Evolutionary conservation across 2,797 vertebrate genomes (phyloP), one percentile per base, ranked within the genome.

Genomic region (Ibycter americanus): DNA sequence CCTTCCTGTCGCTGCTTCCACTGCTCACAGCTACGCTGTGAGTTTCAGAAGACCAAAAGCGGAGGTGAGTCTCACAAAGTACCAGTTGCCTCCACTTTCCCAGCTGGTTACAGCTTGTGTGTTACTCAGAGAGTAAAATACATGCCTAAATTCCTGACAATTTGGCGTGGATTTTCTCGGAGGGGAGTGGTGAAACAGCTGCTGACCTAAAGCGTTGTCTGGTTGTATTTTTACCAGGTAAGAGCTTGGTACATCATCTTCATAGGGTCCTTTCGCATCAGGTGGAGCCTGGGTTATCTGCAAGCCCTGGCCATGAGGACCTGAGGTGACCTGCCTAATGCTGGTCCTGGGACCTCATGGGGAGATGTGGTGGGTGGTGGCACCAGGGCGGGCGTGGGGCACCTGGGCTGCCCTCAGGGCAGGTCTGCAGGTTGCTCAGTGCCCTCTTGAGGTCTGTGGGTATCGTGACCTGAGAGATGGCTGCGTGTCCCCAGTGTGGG

Each of bases 251-350:
- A 5, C 11, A 15, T 67, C 11, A 4, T 8, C 15, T 54, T 82
- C 1, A 0, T 7, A 1, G 1, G 31, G 9, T 55, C 21, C 23
- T 83, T 65, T 61, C 12, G 31, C 31, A 47, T 15, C 9, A 32
- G 47, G 61, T 16, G 56, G 29, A 62, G 34, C 15, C 20, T 6
- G 5, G 25, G 22, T 52, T 72, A 11, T 12, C 42, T 52, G 5
- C 31, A 9, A 16, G 9, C 31, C 26, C 47, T 52, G 18, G 17
- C 21, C 1, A 6, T 20, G 79, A 71, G 25, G 56, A 31, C 34
- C 61, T 31, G 55, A 51, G 51, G 54, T 26, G 56, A 1, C 31
- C 34, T 46, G 32, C n/a, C 31, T 0, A 1, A 2, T 0, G 0
- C 54, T 59, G 47, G 9, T 19, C 36, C 21, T 32, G 68, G 42